A percentile compares a stretch with the other conserved stretches of the same genome.
Evolutionary conservation across 2,888 invertebrate species (phyloP).

Genomic region (Therioaphis trifolii): DNA sequence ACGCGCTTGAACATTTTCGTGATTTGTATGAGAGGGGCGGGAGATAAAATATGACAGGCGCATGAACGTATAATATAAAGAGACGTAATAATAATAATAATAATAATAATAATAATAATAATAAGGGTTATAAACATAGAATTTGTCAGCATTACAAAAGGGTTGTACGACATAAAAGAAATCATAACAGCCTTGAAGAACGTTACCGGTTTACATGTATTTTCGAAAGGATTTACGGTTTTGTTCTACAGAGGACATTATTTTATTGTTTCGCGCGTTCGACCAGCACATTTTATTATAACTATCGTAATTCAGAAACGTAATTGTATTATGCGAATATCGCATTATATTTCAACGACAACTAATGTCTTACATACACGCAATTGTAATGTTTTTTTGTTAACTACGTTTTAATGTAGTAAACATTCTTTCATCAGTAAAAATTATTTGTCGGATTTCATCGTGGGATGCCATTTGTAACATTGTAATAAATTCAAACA

Average conservation of each 20-base stretch:
- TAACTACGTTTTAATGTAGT: background rate
- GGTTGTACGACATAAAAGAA: constrained; percentile 57
- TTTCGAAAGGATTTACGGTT: constrained; percentile 53
- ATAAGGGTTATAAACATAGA: constrained; percentile 63
- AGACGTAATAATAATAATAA: constrained; percentile 51
- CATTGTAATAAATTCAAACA: no score
- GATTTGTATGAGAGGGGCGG: constrained; percentile 34
- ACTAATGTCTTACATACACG: background rate
- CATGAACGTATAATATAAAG: constrained; percentile 47
- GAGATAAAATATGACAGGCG: constrained; percentile 49
- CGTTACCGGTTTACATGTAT: constrained; percentile 59
- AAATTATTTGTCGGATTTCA: no score
- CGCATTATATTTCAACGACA: constrained; percentile 12
- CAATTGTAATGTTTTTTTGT: background rate
- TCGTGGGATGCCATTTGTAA: no score
- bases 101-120: constrained; percentile 59
- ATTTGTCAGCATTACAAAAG: constrained; percentile 62
- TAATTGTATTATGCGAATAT: constrained; percentile 14
- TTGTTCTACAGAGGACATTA: constrained; percentile 52
- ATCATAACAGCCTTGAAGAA: constrained; percentile 51
- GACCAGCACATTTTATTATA: constrained; percentile 31
- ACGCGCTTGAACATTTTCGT: constrained; percentile 8
- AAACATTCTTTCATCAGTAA: background rate
- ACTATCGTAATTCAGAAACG: constrained; percentile 28
- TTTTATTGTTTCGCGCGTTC: constrained; percentile 57